phyloP scores from a whole-genome alignment of 2,888 invertebrate species.

The Cryptocheilus praepositus region DNA sequence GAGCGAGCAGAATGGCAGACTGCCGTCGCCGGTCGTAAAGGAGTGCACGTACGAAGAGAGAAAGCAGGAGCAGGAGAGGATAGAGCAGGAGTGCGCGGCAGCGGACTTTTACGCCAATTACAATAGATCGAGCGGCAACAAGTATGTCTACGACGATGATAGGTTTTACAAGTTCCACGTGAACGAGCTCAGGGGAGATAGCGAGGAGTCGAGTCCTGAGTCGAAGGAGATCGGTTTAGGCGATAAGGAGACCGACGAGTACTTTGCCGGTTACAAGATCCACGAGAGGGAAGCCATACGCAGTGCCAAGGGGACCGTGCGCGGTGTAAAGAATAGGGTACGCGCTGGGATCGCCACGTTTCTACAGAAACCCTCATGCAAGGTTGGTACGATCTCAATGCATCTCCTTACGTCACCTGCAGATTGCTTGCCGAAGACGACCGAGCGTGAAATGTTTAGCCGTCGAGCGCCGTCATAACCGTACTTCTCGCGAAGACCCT shows the following conservation, averaged over 20 bases:
- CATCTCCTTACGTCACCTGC: too few relatives aligned
- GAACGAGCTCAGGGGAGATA: conserved; percentile 79
- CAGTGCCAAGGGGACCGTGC: conserved; percentile 93
- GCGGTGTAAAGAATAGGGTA: conserved; percentile 95
- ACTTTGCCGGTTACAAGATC: conserved; percentile 88
- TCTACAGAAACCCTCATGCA: conserved; percentile 86
- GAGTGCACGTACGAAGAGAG: conserved; percentile 84
- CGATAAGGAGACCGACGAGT: conserved; percentile 79
- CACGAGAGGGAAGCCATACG: conserved; percentile 86
- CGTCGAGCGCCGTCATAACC: too few relatives aligned
- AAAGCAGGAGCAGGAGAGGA: conserved; percentile 75
- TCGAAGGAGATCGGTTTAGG: conserved; percentile 47
- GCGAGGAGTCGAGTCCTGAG: conserved; percentile 57
- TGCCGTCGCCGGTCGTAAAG: conserved; percentile 75
- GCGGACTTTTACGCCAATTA: conserved; percentile 54
- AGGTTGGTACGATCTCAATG: conserved; percentile 79
- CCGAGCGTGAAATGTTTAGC: too few relatives aligned
- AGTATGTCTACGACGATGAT: conserved; percentile 83
- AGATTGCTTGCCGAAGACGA: too few relatives aligned
- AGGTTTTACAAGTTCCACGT: conserved; percentile 89
- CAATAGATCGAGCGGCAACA: conserved; percentile 75
- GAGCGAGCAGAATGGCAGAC: conserved; percentile 38
- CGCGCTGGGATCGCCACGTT: conserved; percentile 97
- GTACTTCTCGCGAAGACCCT: too few relatives aligned
- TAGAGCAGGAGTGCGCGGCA: conserved; percentile 55